Evolutionary conservation across 2,888 invertebrate species (phyloP).

Genomic region (Drosophila leonis): DNA sequence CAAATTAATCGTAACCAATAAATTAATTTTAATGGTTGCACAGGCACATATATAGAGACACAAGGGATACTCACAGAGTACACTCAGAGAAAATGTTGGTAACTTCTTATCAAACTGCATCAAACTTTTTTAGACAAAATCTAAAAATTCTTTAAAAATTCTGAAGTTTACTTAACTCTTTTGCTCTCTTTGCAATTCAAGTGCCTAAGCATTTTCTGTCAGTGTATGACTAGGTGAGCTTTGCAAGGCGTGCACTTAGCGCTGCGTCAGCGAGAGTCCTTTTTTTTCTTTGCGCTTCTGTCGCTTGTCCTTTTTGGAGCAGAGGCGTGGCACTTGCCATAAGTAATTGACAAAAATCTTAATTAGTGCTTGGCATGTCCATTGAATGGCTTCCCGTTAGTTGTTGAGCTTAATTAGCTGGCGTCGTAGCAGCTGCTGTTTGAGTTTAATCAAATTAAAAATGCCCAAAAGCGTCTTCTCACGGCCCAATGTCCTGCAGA

Average conservation of each 20-base stretch:
- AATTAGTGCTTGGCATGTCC: slow-evolving; percentile 81
- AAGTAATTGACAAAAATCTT: slow-evolving; percentile 81
- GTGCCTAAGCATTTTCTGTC: neutral
- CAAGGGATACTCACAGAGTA: slow-evolving; percentile 6
- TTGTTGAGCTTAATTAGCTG: slow-evolving; percentile 74
- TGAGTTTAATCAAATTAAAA: slow-evolving; percentile 79
- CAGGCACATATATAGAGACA: slow-evolving; percentile 41
- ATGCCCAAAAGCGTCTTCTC: slow-evolving; percentile 28
- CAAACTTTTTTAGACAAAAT: neutral
- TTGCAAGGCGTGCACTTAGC: slow-evolving; percentile 58
- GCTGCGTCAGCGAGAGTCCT: slow-evolving; percentile 66
- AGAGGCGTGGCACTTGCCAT: slow-evolving; percentile 69
- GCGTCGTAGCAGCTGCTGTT: slow-evolving; percentile 37
- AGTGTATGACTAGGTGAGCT: slow-evolving; percentile 5
- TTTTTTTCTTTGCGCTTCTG: neutral
- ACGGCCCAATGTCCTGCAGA: neutral
- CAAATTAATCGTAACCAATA: slow-evolving; percentile 83
- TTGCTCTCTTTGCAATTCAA: too few species aligned
- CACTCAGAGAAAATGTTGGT: neutral
- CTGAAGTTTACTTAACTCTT: too few species aligned
- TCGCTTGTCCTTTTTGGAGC: neutral
- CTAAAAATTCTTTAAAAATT: neutral
- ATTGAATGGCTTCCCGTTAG: slow-evolving; percentile 73
- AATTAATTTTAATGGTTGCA: slow-evolving; percentile 83
- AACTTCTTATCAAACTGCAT: neutral